phyloP scores from a whole-genome alignment of 2,797 vertebrate genomes.

The Martes flavigula region DNA sequence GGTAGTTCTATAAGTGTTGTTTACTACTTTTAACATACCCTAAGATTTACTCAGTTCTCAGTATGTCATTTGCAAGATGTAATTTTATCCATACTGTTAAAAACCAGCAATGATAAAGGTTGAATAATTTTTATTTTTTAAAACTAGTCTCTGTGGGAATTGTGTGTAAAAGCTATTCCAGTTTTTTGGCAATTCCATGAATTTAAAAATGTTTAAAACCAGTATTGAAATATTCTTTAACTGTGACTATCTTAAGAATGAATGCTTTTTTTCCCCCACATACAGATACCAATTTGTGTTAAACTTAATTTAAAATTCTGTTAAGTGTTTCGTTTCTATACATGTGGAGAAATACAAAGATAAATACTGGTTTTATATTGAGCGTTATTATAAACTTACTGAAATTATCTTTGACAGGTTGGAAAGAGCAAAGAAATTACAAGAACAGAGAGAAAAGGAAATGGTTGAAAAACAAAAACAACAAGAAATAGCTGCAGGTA shows the following conservation, averaged over 20 bases:
- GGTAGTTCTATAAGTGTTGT: background rate
- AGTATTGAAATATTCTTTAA: background rate
- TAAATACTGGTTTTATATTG: background rate
- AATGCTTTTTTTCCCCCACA: background rate
- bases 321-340: background rate
- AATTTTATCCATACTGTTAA: background rate
- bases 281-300: background rate
- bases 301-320: background rate
- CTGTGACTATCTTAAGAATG: background rate
- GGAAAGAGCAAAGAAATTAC: conserved; percentile 98
- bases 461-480: conserved; percentile 96
- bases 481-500: conserved; percentile 94
- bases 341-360: background rate
- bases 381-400: background rate
- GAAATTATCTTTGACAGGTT: conserved; percentile 85
- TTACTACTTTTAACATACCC: background rate
- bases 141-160: background rate
- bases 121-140: background rate
- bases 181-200: background rate
- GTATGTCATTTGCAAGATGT: background rate
- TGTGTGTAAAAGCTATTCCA: background rate
- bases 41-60: background rate
- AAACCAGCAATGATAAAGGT: background rate
- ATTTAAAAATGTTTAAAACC: background rate
- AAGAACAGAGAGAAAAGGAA: conserved; percentile 98